Evolutionary conservation across 2,888 invertebrate genomes (phyloP), one percentile per base, ranked within the genome.

Genomic region (Acanthosepion pharaonis): DNA sequence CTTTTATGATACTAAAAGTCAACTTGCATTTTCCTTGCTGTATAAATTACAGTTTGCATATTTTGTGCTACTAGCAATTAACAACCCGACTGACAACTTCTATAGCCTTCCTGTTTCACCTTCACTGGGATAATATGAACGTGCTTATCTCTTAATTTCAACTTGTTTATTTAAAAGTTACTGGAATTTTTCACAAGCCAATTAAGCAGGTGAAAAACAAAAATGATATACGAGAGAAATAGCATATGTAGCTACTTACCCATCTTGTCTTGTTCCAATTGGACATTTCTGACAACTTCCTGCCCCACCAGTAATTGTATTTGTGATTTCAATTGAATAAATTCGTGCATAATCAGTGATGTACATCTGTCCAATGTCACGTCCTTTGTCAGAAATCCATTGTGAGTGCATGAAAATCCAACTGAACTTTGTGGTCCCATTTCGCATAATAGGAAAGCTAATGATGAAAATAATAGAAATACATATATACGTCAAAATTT

Each of bases 281-380:
- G 97, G 98, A 96, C 98, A 98, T 23, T 96, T 94, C 95, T 97
- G 96, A 96, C 98, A 98, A 11, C 96, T 96, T 6, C 97, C 97
- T n/a, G 98, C 97, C 0, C 98, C 98, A n/a, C 98, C 98, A 92
- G 97, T 97, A 33, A 98, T 96, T 0, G 98, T 98, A 96, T 98
- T 98, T 8, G 98, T 98, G 18, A 98, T 97, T 95, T 98, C 97
- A 94, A 98, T 97, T 78, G 97, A 97, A 96, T 97, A 98, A 94
- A 98, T 98, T 95, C 97, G 97, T 25, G 98, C 98, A 78, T 97
- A 96, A 95, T 98, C 98, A 94, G 97, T 95, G 59, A 95, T 95
- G 92, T 95, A 94, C 92, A 91, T 92, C 91, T 94, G 59, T 49
- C 94, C 95, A 28, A 94, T 55, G 25, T 93, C 95, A 48, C 94